phyloP scores from a whole-genome alignment of 1,140 invertebrate species.

The Tribolium castaneum region DNA sequence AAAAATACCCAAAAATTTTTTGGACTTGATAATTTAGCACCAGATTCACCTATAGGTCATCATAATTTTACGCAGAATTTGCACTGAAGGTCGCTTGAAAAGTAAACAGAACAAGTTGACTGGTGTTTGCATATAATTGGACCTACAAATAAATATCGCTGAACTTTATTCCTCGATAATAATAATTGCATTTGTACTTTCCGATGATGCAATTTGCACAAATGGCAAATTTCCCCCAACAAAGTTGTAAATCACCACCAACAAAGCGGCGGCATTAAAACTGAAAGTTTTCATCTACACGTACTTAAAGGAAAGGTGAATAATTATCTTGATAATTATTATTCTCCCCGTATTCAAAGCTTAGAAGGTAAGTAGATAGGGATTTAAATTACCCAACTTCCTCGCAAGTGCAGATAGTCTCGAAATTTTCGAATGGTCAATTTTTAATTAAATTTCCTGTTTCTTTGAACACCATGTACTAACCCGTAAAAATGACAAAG shows the following conservation, averaged over 20 bases:
- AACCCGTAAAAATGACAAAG: too few relatives aligned
- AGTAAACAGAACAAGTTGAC: not conserved
- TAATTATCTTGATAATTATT: not conserved
- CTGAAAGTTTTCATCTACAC: not conserved
- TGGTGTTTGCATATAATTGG: too few relatives aligned
- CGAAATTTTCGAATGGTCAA: not conserved
- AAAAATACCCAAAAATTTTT: too few relatives aligned
- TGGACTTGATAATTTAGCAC: too few relatives aligned
- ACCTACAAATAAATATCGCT: not conserved
- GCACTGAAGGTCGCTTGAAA: not conserved
- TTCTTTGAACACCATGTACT: not conserved
- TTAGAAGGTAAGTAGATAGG: not conserved
- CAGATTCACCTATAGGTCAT: too few relatives aligned
- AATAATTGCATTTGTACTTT: not conserved
- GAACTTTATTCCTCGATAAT: not conserved
- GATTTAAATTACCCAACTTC: conserved; percentile 3
- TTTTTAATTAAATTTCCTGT: not conserved
- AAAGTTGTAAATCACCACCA: not conserved
- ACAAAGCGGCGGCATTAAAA: not conserved
- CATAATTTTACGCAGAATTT: too few relatives aligned
- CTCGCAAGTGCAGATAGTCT: not conserved
- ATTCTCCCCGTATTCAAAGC: not conserved
- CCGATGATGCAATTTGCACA: not conserved
- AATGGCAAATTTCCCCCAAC: not conserved
- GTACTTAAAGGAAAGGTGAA: not conserved